These are phyloP conservation scores for Sebastes glaucus DNA, from an alignment of 2,797 vertebrate species.

Conservation along the genomic window DNA sequence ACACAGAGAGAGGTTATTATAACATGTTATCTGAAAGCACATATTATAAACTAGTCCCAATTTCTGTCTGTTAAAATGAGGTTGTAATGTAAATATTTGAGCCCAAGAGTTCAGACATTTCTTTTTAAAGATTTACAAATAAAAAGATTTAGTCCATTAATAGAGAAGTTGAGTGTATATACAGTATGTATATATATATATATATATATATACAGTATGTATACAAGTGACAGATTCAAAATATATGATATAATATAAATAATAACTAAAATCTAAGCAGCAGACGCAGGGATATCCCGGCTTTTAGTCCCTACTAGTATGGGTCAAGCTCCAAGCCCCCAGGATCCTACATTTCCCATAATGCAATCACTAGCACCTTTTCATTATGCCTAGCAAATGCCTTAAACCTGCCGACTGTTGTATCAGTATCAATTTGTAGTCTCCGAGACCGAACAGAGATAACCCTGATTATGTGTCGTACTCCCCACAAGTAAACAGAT, in stretches of 20 bases:
- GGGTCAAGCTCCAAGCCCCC: neutral
- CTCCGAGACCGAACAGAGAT: neutral
- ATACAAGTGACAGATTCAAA: neutral
- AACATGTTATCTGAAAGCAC: neutral
- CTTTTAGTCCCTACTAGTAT: neutral
- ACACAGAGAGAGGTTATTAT: neutral
- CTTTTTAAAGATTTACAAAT: neutral
- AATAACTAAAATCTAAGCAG: neutral
- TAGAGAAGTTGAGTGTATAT: neutral
- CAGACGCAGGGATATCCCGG: accelerated
- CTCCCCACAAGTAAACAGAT: neutral
- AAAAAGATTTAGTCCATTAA: neutral
- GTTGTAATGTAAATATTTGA: neutral
- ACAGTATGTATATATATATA: too few species aligned
- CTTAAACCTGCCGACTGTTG: neutral
- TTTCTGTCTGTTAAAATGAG: neutral
- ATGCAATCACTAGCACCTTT: neutral
- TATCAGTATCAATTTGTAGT: neutral
- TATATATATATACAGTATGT: too few species aligned
- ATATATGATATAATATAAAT: neutral
- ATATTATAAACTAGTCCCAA: neutral
- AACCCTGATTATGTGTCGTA: neutral
- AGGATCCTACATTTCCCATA: neutral
- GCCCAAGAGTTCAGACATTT: neutral
- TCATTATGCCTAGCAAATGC: neutral